Evolutionary conservation across 2,113 vertebrate genomes (phyloP), one percentile per base, ranked within the genome.

Genomic region (Mesembrinibis cayennensis): DNA sequence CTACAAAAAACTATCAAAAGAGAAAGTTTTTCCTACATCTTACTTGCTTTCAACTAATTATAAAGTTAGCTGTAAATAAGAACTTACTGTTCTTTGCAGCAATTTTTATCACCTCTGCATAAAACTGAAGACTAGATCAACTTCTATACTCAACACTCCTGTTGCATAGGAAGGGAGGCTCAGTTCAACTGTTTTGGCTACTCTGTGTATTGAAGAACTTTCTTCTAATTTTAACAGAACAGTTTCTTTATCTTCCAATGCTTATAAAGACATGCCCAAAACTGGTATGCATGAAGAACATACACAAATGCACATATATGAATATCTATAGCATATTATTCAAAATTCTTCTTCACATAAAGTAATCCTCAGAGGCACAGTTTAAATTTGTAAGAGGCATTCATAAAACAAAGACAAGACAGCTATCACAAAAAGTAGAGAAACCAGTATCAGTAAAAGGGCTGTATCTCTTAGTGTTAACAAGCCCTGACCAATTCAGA

Each of bases 201-300:
- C 34, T 40, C 25, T 36, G 9, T 52, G 13, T 79, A 30, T 8
- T 5, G 4, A 50, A 14, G 6, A 81, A 50, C 12, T 58, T 20
- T 78, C 30, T 86, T 63, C 4, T 58, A 23, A 53, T 52, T 93
- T 70, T 52, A 78, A 62, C 4, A 52, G 21, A 59, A 77, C 7
- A 38, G 47, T 21, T 92, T 55, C 38, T 80, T 77, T 50, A 38
- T 29, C 32, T 67, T 74, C 8, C 4, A 59, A 13, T 11, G 38
- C 5, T 40, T 80, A 30, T 7, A 83, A 82, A 80, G 81, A 55
- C 19, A 50, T 16, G 15, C 7, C 6, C 10, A 2, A 62, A 89
- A 82, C 7, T 19, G 3, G 0, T 59, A 50, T 4, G 2, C 9
- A 27, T 36, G 13, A 70, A 82, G 30, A 53, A 2, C 3, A 11